Evolutionary conservation across 2,888 invertebrate genomes (phyloP).

Genomic region (Hydrotaea cyrtoneurina): DNA sequence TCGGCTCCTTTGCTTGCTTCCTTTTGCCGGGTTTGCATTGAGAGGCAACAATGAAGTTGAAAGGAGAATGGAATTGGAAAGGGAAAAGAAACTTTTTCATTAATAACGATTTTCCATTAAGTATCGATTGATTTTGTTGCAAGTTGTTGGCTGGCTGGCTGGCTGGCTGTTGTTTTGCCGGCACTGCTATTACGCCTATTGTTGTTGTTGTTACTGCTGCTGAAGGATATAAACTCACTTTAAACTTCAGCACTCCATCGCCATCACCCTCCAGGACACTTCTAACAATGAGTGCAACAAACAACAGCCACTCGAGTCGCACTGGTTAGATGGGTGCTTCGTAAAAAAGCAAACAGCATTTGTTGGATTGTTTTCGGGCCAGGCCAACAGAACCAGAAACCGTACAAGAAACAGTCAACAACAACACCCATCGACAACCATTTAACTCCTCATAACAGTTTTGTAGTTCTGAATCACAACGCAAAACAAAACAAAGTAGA

Average conservation of each 20-base stretch:
- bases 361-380: slow-evolving; percentile 29
- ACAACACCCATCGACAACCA: slow-evolving; percentile 59
- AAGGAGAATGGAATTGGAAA: slow-evolving; percentile 30
- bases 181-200: slow-evolving; percentile 51
- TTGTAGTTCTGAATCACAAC: slow-evolving; percentile 32
- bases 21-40: slow-evolving; percentile 23
- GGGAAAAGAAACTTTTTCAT: slow-evolving; percentile 77
- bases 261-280: slow-evolving; percentile 29
- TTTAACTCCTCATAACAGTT: slow-evolving; percentile 66
- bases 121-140: slow-evolving; percentile 80
- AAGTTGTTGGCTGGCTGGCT: slow-evolving; percentile 39
- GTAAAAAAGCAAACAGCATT: slow-evolving; percentile 10
- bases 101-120: slow-evolving; percentile 81
- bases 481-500: slow-evolving; percentile 15
- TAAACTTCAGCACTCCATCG: slow-evolving; percentile 47
- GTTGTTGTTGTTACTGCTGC: slow-evolving; percentile 45
- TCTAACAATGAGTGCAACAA: slow-evolving; percentile 51
- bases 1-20: background rate
- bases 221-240: slow-evolving; percentile 61
- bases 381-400: slow-evolving; percentile 6
- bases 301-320: slow-evolving; percentile 42
- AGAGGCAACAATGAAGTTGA: slow-evolving; percentile 37
- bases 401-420: slow-evolving; percentile 42
- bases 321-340: slow-evolving; percentile 47
- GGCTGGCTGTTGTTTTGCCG: slow-evolving; percentile 5